Conservation (phyloP, 2,888 invertebrate species). For the Calameuta filiformis region DNA sequence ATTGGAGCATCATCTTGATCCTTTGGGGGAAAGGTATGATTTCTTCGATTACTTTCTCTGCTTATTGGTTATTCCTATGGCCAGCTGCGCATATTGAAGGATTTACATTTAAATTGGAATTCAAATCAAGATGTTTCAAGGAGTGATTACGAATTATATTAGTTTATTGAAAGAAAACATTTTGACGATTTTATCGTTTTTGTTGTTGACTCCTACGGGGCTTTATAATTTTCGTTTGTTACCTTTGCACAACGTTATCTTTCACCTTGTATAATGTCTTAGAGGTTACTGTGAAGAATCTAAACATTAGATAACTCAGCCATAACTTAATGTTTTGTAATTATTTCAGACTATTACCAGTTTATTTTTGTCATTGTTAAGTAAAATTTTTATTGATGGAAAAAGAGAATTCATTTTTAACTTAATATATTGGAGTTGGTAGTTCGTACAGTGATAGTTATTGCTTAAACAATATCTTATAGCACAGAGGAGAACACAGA, state of each 20-base stretch:
- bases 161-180: neutral
- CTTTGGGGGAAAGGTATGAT: neutral
- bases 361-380: too few relatives aligned
- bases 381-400: too few relatives aligned
- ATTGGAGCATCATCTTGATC: neutral
- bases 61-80: neutral
- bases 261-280: too few relatives aligned
- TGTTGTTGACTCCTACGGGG: neutral
- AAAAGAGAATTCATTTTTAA: too few relatives aligned
- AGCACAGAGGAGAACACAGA: constrained; percentile 35
- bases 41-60: neutral
- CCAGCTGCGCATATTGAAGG: neutral
- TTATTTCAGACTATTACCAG: neutral
- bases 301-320: neutral
- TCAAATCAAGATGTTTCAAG: neutral
- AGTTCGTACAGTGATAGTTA: neutral
- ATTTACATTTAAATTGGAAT: neutral
- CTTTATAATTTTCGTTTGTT: neutral
- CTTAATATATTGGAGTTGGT: too few relatives aligned
- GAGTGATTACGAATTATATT: too few relatives aligned
- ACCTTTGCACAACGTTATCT: neutral
- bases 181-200: neutral
- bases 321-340: neutral
- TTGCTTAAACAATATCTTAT: constrained; percentile 14
- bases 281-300: neutral